Evolutionary conservation across 2,113 vertebrate genomes (phyloP), one percentile per base, ranked within the genome.

Genomic region (Oenanthe melanoleuca): DNA sequence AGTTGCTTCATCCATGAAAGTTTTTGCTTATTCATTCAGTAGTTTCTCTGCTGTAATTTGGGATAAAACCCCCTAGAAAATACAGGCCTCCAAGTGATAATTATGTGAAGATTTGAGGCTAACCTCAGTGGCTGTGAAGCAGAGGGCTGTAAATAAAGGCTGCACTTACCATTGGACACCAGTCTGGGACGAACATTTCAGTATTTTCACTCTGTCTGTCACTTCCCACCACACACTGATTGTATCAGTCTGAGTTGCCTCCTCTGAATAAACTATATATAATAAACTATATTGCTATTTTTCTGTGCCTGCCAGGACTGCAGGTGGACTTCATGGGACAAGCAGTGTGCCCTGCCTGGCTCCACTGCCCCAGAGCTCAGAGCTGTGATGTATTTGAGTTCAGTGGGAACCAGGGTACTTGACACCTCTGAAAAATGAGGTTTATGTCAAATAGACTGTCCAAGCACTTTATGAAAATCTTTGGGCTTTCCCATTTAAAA

Each of bases 291-390:
- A 9, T 2, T 59, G 8, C 38, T 63, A 0, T 47, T 57, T 83
- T 64, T 22, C 8, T 1, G 6, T 69, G 13, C 56, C 38, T 87
- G 61, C 42, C 50, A 44, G 65, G 24, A 10, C 17, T 2, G 10
- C 6, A 5, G 37, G 24, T 59, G 18, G 69, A 1, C 23, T 52
- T 67, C 16, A 4, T 3, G 5, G 73, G 60, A 26, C 26, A 13
- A 9, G 77, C 4, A 2, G 34, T 0, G 8, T 42, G 50, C 2
- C 4, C 21, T 61, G 37, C 44, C 44, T 3, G 1, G 34, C 53
- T 75, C 56, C 38, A 1, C 25, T 29, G 37, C 34, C 33, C 53
- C 0, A 0, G 8, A 2, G 0, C 69, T 42, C 56, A 8, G 60
- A n/a, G 63, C 1, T 1, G 3, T 8, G 71, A 37, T 67, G 37